phyloP scores from a whole-genome alignment of 2,113 vertebrate genomes.

The Nymphicus hollandicus region DNA sequence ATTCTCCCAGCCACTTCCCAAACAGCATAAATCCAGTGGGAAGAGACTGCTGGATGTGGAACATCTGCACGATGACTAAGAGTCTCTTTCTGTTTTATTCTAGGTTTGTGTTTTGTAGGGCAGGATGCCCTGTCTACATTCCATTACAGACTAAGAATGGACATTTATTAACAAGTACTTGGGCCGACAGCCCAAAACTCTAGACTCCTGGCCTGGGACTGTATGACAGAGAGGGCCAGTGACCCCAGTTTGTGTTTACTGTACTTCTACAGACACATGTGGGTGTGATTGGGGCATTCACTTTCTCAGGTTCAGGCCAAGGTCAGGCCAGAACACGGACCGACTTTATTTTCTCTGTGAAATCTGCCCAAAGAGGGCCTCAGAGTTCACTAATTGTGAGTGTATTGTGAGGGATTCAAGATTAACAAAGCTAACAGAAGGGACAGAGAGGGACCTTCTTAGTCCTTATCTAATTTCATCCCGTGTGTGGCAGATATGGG shows the following conservation, averaged over 20 bases:
- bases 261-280: constrained; percentile 60
- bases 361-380: constrained; percentile 24
- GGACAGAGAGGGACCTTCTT: neutral
- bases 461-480: neutral
- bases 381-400: neutral
- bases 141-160: constrained; percentile 43
- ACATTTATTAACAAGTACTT: constrained; percentile 63
- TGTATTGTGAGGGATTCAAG: neutral
- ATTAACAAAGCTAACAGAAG: neutral
- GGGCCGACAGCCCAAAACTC: constrained; percentile 47
- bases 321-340: constrained; percentile 12
- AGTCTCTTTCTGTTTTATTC: neutral
- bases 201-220: constrained; percentile 53
- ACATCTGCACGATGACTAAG: neutral
- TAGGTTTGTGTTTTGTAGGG: constrained; percentile 49
- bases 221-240: constrained; percentile 16
- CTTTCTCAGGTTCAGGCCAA: constrained; percentile 56
- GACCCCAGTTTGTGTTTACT: constrained; percentile 50
- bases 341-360: constrained; percentile 10
- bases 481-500: neutral
- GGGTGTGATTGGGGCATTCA: constrained; percentile 51
- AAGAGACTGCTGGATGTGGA: neutral
- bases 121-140: constrained; percentile 64
- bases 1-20: neutral
- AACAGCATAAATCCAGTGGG: neutral